Conservation (phyloP, 2,797 vertebrate species). For the Propithecus perrieri region DNA sequence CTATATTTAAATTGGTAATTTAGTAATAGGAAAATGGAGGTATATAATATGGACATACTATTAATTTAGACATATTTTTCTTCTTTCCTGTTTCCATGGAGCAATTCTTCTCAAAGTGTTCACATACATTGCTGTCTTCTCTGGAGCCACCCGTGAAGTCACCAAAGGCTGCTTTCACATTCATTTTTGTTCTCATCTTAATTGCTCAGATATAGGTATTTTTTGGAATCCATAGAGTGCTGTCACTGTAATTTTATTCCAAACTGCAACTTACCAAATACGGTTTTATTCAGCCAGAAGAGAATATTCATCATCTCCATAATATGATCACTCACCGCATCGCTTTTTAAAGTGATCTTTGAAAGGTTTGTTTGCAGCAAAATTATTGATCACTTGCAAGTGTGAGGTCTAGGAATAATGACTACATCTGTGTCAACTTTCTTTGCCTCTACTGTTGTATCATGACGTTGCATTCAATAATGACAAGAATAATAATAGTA, state of each 20-base stretch:
- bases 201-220: neutral
- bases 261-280: neutral
- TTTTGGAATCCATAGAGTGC: neutral
- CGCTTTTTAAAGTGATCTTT: neutral
- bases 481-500: neutral
- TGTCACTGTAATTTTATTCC: neutral
- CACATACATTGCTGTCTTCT: neutral
- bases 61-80: neutral
- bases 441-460: neutral
- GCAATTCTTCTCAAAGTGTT: neutral
- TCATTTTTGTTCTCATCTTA: neutral
- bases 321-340: neutral
- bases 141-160: neutral
- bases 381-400: neutral
- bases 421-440: neutral
- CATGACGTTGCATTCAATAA: neutral
- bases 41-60: neutral
- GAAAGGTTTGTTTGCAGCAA: neutral
- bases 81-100: neutral
- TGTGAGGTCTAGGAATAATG: neutral
- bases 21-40: neutral
- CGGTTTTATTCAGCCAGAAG: neutral
- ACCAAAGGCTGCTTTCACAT: neutral
- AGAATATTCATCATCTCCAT: neutral
- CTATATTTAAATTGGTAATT: neutral